Evolutionary conservation across 2,888 invertebrate genomes (phyloP), one percentile per base, ranked within the genome.

Genomic region (Clivina fossor): DNA sequence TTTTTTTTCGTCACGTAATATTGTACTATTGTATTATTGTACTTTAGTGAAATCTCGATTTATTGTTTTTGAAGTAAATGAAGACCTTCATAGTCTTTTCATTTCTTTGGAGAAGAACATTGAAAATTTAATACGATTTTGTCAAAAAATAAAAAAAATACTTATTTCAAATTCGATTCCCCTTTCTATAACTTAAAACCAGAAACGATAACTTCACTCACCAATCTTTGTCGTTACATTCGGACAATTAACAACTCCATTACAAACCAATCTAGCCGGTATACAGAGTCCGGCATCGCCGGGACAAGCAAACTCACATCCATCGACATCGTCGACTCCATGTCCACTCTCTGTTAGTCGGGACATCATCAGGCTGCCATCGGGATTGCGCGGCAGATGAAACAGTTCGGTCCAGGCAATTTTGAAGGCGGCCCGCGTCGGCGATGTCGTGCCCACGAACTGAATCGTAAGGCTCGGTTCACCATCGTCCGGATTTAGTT

Each of bases 351-450:
- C 86, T 24, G 83, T 85, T 47, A 91, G 74, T 60, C 86, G 82
- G 26, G 90, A 88, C 1, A 88, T 87, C 78, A 88, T 88, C 30
- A 87, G 71, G 19, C 85, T 84, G 1, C 91, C 92, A 62, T 90
- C 89, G 15, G 85, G 82, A 71, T 91, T 91, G 62, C 90, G 82
- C 0, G 92, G 92, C 63, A 93, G 75, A 71, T 92, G 92, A 68
- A 85, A 90, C 33, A 93, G 78, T 64, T 93, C 93, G 2, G 92
- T 93, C 93, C 93, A 93, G 9, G 88, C 90, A 24, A 93, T 85
- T 69, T 91, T 90, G 68, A 93, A 93, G 8, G 90, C 86, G 8
- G 91, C 89, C 57, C 88, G 78, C 0, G 91, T 89, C 0, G 92
- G 90, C 0, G 82, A 79, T 60, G 88, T 87, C 0, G 87, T 83